Evolutionary conservation across 2,797 vertebrate species (phyloP), one percentile per base, ranked within the genome.

Genomic region (Coreius guichenoti): DNA sequence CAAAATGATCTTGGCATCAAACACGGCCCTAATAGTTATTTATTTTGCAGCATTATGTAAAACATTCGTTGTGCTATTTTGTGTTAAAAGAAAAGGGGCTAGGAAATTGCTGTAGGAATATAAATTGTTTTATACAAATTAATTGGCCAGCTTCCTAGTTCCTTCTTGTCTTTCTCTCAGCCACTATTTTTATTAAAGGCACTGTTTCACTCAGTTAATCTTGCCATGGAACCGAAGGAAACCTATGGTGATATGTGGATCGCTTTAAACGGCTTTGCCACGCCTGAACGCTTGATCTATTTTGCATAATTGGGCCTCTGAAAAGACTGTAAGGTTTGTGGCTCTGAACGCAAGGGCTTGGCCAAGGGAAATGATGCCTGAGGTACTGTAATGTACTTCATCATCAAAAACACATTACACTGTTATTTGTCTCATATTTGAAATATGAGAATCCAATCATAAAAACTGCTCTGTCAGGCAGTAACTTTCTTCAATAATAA

Each of bases 301-400:
- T 91, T 87, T 87, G 83, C 88, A 91, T 92, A 91, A 91, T 89
- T 90, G 83, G 86, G 69, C 83, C 82, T 51, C 13, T 80, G 80
- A 86, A 87, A 89, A 87, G 39, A 86, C 83, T 86, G 87, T 85
- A 87, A 89, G 80, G 74, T 74, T 68, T 87, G 84, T 83, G 87
- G 72, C 80, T 76, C 58, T 61, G 39, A 85, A 81, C 56, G 77
- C 72, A 83, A 84, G 56, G 85, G 80, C 67, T 80, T 80, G 77
- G 87, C 69, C 80, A 76, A 76, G 54, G 21, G 80, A 88, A 87
- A 81, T 68, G 33, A 81, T 56, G 65, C 74, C 77, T 74, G 39
- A 78, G 82, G 89, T 45, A 56, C 29, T 76, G 85, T 80, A 83
- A 84, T 87, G 86, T 83, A 83, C 86, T 88, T 86, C 86, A 87